These are phyloP conservation scores for Pogonomyrmex barbatus DNA, from an alignment of 1,140 invertebrate species.

Conservation along the genomic window DNA sequence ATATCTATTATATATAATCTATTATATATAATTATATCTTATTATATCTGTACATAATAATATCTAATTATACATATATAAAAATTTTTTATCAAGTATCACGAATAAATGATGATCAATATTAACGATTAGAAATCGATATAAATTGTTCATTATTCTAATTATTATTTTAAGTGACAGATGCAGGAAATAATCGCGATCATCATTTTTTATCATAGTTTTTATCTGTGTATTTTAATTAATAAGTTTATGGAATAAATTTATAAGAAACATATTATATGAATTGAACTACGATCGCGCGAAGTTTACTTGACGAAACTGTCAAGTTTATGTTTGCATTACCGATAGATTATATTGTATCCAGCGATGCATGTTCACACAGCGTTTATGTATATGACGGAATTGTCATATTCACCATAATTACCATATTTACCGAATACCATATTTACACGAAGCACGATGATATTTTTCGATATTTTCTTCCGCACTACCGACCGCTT, in stretches of 20 bases:
- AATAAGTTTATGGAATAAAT: background rate
- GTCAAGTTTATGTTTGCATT: background rate
- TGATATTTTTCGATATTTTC: no score
- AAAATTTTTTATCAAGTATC: no score
- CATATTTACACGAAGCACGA: background rate
- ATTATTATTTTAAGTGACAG: background rate
- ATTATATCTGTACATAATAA: no score
- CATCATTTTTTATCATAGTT: background rate
- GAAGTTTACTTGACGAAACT: background rate
- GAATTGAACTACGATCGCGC: background rate
- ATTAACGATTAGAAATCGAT: background rate
- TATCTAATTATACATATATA: no score
- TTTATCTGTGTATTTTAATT: background rate
- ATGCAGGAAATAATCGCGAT: background rate
- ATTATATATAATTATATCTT: no score
- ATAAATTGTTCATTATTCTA: background rate
- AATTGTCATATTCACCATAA: background rate
- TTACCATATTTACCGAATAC: no score
- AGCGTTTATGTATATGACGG: background rate
- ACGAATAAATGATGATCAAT: background rate
- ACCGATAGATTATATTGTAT: background rate
- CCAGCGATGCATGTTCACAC: background rate
- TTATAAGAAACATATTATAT: background rate
- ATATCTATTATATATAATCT: no score
- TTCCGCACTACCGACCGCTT: no score